Percentiles rank a stretch among this genome's conserved stretches.
These are phyloP conservation scores for Xestia c-nigrum DNA, from an alignment of 2,888 invertebrate species.

Conservation along the genomic window DNA sequence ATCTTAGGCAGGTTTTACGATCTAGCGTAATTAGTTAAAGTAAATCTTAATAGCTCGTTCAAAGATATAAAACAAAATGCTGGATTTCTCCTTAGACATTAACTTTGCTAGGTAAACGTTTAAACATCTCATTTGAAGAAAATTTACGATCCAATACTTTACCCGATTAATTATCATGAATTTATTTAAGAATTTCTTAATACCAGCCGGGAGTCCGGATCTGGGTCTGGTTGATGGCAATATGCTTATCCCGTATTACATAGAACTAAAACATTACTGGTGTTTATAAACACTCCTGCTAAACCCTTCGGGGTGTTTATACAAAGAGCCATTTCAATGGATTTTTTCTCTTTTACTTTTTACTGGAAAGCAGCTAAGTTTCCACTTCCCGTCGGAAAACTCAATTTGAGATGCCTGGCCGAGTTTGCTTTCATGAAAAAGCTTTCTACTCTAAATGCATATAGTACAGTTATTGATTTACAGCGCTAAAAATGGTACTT, in stretches of 20 bases:
- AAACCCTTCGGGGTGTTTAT: background rate
- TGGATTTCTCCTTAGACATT: background rate
- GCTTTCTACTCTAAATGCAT: conserved; percentile 1
- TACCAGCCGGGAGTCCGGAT: background rate
- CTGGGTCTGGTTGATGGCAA: background rate
- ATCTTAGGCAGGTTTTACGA: background rate
- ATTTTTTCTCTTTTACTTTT: conserved; percentile 12
- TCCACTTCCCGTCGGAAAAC: conserved; percentile 5
- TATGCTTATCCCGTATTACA: background rate
- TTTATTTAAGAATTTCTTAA: background rate
- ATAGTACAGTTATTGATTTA: conserved; percentile 23
- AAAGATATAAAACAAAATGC: conserved; percentile 7
- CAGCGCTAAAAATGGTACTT: background rate
- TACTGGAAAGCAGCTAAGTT: conserved; percentile 1
- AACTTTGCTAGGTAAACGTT: background rate
- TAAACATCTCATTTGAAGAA: background rate
- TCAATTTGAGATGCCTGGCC: conserved; percentile 17
- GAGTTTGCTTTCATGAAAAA: conserved; percentile 23
- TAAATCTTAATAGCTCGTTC: background rate
- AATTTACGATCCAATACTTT: background rate
- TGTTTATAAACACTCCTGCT: background rate
- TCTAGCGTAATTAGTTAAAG: background rate
- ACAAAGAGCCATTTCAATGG: background rate
- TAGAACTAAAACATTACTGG: too few species aligned
- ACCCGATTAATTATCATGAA: background rate